Conservation (phyloP, 2,113 vertebrate genomes). For the Muntiacus muntjak region DNA sequence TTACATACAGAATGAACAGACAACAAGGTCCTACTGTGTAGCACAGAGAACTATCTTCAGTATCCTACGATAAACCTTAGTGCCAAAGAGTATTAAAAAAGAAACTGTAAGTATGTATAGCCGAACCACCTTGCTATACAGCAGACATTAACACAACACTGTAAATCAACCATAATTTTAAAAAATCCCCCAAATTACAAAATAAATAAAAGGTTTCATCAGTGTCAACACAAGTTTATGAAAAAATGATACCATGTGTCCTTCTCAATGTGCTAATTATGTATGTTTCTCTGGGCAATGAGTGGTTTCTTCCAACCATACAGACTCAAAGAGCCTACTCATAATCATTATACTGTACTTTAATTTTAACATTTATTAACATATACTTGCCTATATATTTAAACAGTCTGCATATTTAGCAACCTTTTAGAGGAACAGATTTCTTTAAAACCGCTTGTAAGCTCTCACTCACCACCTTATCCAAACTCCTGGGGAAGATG, state of each 20-base stretch:
- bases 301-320: not conserved
- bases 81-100: not conserved
- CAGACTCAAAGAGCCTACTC: not conserved
- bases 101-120: not conserved
- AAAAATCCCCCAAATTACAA: not conserved
- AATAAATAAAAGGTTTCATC: not conserved
- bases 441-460: not conserved
- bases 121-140: not conserved
- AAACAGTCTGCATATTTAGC: not conserved
- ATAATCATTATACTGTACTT: not conserved
- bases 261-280: not conserved
- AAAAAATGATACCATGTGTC: not conserved
- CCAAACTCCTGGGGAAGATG: not conserved
- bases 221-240: not conserved
- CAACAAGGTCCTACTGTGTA: not conserved
- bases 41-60: not conserved
- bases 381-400: not conserved
- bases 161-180: not conserved
- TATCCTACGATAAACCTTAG: not conserved
- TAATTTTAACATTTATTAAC: not conserved
- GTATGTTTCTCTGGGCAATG: not conserved
- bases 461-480: not conserved
- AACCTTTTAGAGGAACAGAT: not conserved
- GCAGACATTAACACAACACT: not conserved
- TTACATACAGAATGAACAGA: not conserved